Percentiles rank a stretch among this genome's conserved stretches.
Conservation (phyloP, 2,888 invertebrate species). For the Pseudolycoriella hygida region DNA sequence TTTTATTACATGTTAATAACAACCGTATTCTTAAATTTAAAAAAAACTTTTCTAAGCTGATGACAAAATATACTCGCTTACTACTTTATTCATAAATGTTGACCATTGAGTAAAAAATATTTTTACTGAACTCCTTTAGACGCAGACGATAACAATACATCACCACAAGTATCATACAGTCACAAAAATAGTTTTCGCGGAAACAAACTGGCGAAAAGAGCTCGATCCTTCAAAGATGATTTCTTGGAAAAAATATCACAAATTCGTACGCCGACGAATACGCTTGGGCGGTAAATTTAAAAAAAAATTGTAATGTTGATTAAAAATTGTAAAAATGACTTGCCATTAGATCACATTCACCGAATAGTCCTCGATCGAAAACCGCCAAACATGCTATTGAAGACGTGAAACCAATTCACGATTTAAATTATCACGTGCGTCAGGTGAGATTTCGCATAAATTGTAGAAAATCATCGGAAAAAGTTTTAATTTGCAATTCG, state of each 20-base stretch:
- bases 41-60: too few relatives aligned
- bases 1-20: too few relatives aligned
- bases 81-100: too few relatives aligned
- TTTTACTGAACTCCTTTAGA: too few relatives aligned
- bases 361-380: constrained; percentile 42
- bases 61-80: too few relatives aligned
- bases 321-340: constrained; percentile 7
- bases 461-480: too few relatives aligned
- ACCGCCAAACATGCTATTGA: constrained; percentile 30
- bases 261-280: constrained; percentile 61
- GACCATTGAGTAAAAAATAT: too few relatives aligned
- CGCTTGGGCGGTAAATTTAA: constrained; percentile 22
- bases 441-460: too few relatives aligned
- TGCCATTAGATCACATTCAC: constrained; percentile 45
- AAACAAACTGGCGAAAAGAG: constrained; percentile 70
- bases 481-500: not conserved
- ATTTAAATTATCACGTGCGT: constrained; percentile 57
- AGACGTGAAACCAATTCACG: constrained; percentile 46
- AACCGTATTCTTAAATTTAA: too few relatives aligned
- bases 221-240: constrained; percentile 85
- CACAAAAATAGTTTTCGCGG: constrained; percentile 63
- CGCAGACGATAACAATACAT: too few relatives aligned
- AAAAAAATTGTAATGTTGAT: not conserved
- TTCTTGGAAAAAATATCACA: constrained; percentile 77
- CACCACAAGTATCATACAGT: constrained; percentile 24